Evolutionary conservation across 2,888 invertebrate genomes (phyloP), one percentile per base, ranked within the genome.

Genomic region (Blastobasis adustella): DNA sequence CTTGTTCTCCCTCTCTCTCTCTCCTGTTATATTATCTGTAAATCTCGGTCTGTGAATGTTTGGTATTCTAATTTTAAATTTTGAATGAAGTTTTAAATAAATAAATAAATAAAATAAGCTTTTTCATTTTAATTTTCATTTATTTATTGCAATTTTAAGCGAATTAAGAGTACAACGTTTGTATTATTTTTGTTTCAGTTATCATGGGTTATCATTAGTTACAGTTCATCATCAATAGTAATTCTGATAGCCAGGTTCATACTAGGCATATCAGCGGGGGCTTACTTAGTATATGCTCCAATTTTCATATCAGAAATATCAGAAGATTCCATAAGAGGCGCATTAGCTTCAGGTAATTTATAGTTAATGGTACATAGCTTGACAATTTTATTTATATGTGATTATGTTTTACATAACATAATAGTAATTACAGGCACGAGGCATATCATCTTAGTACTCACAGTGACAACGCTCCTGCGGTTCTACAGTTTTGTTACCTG

Each of bases 241-340:
- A 73, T 93, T 1, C 73, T 90, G 38, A 65, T 80, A 0, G 90
- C 90, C 0, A 79, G 92, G 49, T 86, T 92, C 45, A 60, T 93
- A 1, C 79, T 89, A 0, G 94, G 94, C 0, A 62, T 91, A 0
- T 84, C 90, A 0, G 90, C 89, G 0, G 91, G 91, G 1, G 86
- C 90, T 0, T 72, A 82, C 0, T 70, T 92, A 5, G 88, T 90
- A 6, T 80, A 90, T 41, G 82, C 87, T 0, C 92, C 93, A 0
- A 84, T 92, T n/a, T 91, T 90, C 66, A 87, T 91, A 37, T 90
- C 90, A 0, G 94, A 94, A 71, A 89, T 92, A 0, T 87, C 92
- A 0, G 90, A 92, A 38, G 79, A 82, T 55, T 78, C 84, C 0
- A 79, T 88, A 1, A 61, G 87, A 61, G 87, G 87, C 6, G 57